Evolutionary conservation across 2,888 invertebrate species (phyloP).

Genomic region (Zaprionus lineosus): DNA sequence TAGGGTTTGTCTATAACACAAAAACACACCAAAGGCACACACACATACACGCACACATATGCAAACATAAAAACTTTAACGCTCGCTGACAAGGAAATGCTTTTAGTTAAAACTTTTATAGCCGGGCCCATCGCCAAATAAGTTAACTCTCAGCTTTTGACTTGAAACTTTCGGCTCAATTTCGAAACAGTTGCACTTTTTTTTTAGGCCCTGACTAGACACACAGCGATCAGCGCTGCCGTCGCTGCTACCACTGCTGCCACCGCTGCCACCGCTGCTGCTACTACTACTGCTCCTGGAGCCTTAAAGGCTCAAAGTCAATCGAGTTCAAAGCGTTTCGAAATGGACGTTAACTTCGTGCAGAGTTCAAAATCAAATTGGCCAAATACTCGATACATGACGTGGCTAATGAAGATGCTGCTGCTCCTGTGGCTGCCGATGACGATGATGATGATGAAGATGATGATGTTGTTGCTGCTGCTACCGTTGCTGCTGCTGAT

Average conservation of each 20-base stretch:
- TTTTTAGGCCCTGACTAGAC: too few species aligned
- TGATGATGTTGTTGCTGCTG: too few species aligned
- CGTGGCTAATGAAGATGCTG: too few species aligned
- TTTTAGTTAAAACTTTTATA: slow-evolving; percentile 58
- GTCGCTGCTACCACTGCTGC: too few species aligned
- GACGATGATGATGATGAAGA: neutral
- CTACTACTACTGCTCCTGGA: neutral
- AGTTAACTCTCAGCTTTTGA: slow-evolving; percentile 18
- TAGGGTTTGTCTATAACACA: too few species aligned
- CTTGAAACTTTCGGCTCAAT: slow-evolving; percentile 6
- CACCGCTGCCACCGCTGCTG: too few species aligned
- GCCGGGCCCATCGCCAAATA: slow-evolving; percentile 34
- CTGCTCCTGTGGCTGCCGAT: too few species aligned
- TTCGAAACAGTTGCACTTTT: slow-evolving; percentile 35
- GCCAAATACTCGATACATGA: slow-evolving; percentile 1
- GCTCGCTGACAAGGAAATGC: slow-evolving; percentile 72
- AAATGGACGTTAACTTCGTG: neutral
- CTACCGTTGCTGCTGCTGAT: too few species aligned
- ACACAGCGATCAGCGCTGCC: too few species aligned
- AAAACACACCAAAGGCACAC: slow-evolving; percentile 12
- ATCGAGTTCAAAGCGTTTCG: slow-evolving; percentile 46
- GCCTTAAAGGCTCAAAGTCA: slow-evolving; percentile 18
- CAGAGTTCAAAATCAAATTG: slow-evolving; percentile 4
- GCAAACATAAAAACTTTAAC: slow-evolving; percentile 45
- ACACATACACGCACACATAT: neutral